These are phyloP conservation scores for Ochropleura leucogaster DNA, from an alignment of 2,888 invertebrate genomes.

Conservation along the genomic window DNA sequence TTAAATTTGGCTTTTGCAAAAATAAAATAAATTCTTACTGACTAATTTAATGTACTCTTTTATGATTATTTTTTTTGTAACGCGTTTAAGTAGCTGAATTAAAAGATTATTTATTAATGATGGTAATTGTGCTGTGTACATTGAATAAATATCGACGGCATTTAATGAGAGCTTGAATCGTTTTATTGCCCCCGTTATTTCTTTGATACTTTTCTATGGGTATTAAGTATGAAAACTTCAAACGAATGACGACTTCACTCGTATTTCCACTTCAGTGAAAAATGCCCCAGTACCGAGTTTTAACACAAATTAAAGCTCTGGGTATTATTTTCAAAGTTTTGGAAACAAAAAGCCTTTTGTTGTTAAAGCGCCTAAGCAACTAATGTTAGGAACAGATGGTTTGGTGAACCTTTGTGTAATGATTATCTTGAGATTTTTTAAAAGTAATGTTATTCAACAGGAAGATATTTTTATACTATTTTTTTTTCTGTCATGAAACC, in stretches of 20 bases:
- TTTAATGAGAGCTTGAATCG: not conserved
- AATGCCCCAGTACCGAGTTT: constrained; percentile 8
- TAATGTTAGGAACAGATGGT: not conserved
- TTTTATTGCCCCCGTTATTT: constrained; percentile 10
- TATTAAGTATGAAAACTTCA: not conserved
- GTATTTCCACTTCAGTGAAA: not conserved
- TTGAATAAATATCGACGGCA: constrained; percentile 10
- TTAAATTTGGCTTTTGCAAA: no score
- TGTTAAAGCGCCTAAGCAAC: not conserved
- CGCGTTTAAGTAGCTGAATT: no score
- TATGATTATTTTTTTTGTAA: no score
- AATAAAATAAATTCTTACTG: no score
- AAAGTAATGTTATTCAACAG: not conserved
- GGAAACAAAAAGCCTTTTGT: not conserved
- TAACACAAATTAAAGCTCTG: not conserved
- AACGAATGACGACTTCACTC: constrained; percentile 2
- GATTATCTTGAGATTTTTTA: not conserved
- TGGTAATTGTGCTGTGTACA: not conserved
- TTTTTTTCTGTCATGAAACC: not conserved
- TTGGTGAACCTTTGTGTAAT: not conserved
- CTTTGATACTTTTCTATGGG: constrained; percentile 7
- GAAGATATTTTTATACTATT: not conserved
- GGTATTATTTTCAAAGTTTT: constrained; percentile 15
- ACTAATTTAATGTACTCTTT: no score
- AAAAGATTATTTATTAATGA: not conserved